Evolutionary conservation across 2,113 vertebrate genomes (phyloP).

Genomic region (Protobothrops flavoviridis): DNA sequence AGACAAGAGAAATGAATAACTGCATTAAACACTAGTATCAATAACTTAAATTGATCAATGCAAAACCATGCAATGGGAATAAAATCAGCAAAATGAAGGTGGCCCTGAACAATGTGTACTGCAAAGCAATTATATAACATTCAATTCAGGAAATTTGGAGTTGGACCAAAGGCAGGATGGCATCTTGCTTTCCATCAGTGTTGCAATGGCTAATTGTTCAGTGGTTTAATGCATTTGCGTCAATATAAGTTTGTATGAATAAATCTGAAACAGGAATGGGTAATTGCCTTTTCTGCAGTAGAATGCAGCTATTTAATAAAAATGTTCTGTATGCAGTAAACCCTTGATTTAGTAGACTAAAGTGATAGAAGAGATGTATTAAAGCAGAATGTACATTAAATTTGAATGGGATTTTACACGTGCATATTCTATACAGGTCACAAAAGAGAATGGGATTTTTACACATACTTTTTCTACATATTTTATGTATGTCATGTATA

Average conservation of each 20-base stretch:
- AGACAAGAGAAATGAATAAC: not conserved
- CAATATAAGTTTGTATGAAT: not conserved
- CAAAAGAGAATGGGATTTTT: too few species aligned
- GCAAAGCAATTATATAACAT: not conserved
- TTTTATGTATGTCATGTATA: not conserved
- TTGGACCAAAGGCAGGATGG: not conserved
- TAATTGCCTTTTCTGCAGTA: not conserved
- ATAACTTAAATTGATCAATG: not conserved
- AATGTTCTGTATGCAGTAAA: not conserved
- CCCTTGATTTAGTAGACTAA: not conserved
- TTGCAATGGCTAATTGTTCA: not conserved
- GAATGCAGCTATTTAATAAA: not conserved
- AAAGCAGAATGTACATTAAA: not conserved
- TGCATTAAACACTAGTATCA: not conserved
- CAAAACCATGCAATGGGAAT: not conserved
- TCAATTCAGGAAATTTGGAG: not conserved
- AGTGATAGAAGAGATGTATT: not conserved
- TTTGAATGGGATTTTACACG: not conserved
- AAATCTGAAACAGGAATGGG: not conserved
- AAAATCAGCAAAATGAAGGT: not conserved
- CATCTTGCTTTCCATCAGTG: not conserved
- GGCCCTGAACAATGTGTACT: not conserved
- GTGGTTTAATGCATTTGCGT: not conserved
- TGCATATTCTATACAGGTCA: not conserved
- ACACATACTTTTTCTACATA: not conserved